Percentiles rank a stretch among this genome's conserved stretches.
Evolutionary conservation across 2,797 vertebrate genomes (phyloP).

Genomic region (Heliangelus exortis): DNA sequence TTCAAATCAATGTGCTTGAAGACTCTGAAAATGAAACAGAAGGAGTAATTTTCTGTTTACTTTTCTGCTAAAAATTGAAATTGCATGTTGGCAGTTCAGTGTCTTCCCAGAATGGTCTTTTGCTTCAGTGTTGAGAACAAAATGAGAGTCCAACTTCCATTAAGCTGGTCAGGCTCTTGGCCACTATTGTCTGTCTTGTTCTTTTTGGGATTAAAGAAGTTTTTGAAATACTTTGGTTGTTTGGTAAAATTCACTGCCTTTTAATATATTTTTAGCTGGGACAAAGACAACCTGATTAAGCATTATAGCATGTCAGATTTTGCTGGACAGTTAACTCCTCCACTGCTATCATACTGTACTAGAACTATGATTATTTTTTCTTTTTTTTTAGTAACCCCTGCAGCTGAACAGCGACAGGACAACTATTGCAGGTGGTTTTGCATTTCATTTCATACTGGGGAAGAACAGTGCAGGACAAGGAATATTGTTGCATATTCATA

Average conservation of each 20-base stretch:
- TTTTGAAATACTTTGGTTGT: background rate
- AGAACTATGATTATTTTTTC: background rate
- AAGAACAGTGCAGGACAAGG: background rate
- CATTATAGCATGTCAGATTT: background rate
- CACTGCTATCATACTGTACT: background rate
- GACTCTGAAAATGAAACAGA: background rate
- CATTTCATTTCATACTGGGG: background rate
- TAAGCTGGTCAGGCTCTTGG: constrained; percentile 39
- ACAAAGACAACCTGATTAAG: background rate
- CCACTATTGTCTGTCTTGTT: constrained; percentile 47
- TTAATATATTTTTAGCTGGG: background rate
- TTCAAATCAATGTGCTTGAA: background rate
- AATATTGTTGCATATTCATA: background rate
- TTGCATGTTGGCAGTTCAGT: background rate
- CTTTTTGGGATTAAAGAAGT: constrained; percentile 28
- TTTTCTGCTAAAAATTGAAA: constrained; percentile 18
- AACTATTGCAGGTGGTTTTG: background rate
- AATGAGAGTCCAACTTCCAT: constrained; percentile 6
- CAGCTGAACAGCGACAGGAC: background rate
- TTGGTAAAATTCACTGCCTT: background rate
- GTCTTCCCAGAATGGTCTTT: background rate
- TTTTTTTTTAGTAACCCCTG: background rate
- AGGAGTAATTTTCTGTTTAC: constrained; percentile 25
- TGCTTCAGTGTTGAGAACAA: background rate
- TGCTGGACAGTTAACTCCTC: constrained; percentile 10